Conservation (phyloP, 1,140 invertebrate species). For the Protaetia brevitarsis region DNA sequence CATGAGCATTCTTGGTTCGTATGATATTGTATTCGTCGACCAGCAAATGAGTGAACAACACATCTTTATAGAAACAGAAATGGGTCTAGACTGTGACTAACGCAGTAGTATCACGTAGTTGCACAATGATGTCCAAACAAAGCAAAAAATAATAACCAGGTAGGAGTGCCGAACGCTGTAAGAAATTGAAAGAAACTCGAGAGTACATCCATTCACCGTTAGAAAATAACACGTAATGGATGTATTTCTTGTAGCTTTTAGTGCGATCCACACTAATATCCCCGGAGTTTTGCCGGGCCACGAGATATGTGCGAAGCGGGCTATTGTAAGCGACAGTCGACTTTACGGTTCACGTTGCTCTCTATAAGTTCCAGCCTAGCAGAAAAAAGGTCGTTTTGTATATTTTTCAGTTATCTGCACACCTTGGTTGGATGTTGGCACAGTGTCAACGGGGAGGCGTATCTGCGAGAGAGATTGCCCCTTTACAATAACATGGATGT, state of each 20-base stretch:
- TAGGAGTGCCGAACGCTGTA: neutral
- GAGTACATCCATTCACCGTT: conserved; percentile 21
- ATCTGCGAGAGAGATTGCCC: too few species aligned
- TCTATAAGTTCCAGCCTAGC: too few species aligned
- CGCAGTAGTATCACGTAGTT: neutral
- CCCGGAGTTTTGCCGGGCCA: conserved; percentile 17
- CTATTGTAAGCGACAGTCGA: neutral
- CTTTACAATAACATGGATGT: too few species aligned
- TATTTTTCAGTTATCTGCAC: too few species aligned
- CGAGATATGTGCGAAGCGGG: neutral
- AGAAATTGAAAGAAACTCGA: conserved; percentile 21
- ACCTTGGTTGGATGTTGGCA: too few species aligned
- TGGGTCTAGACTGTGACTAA: neutral
- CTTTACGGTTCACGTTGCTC: neutral
- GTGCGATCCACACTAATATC: conserved; percentile 17
- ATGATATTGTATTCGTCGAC: neutral
- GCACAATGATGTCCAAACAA: conserved; percentile 6
- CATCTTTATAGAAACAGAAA: neutral
- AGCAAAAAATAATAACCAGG: neutral
- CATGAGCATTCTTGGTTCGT: neutral
- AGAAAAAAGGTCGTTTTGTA: too few species aligned
- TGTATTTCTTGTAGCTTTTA: conserved; percentile 24
- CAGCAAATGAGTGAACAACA: conserved; percentile 8
- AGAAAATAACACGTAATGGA: conserved; percentile 23
- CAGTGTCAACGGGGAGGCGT: too few species aligned